Evolutionary conservation across 2,797 vertebrate genomes (phyloP), one percentile per base, ranked within the genome.

Genomic region (Tragopan temminckii): DNA sequence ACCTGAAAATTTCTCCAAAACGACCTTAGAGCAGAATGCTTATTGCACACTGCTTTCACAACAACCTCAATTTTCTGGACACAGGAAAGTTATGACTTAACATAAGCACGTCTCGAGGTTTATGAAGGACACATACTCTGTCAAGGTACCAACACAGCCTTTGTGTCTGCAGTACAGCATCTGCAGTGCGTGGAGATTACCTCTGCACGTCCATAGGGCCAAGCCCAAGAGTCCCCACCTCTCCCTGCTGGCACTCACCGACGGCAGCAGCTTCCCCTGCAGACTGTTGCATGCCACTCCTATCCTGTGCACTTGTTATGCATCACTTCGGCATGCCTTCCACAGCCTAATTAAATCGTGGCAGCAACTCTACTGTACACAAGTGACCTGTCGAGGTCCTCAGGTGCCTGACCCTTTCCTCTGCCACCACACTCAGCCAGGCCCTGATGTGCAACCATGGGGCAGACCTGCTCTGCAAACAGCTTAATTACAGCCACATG

Each of bases 401-500:
- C 43, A 21, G 27, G 80, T 63, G 66, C 76, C 48, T 63, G 76
- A 77, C 61, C 61, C 38, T 57, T 71, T 52, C 53, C 64, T 80
- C 53, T 1, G 4, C 53, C 24, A 12, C 25, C 69, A 40, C 1
- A 0, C 3, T 14, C 42, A 16, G 74, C 13, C 38, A 52, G 80
- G 15, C 38, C 53, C 31, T 0, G 1, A 27, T 2, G 13, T 67
- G 70, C 50, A 46, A 77, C 52, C 70, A 46, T 16, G 0, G 0
- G 66, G 64, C 80, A 72, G 64, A 52, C 59, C 46, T 1, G 2
- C 64, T 80, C 75, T 21, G 18, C 9, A 1, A 16, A 42, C 55
- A 68, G 31, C 70, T 88, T 88, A 77, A 91, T 85, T 80, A 80
- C 42, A 84, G 75, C 69, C 84, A 77, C 48, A 11, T 42, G 80